Conservation (phyloP, 2,113 vertebrate genomes). For the Petrocephalus microphthalmus region DNA sequence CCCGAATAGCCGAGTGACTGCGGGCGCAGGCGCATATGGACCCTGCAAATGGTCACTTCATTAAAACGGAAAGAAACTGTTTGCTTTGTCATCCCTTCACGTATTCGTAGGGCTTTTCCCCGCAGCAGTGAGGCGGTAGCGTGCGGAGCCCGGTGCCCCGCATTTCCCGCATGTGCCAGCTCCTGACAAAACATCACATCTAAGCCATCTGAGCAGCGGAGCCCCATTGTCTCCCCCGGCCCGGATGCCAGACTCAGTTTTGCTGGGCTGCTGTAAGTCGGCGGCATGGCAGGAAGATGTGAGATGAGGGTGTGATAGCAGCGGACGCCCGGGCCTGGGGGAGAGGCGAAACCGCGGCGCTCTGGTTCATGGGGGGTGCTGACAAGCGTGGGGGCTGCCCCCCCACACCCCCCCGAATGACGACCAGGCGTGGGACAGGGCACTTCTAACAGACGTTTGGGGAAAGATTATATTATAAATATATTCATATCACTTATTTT, state of each 20-base stretch:
- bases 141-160: neutral
- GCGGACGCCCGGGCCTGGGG: slow-evolving; percentile 1
- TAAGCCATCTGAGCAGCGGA: neutral
- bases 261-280: slow-evolving; percentile 24
- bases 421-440: neutral
- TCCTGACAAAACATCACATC: slow-evolving; percentile 15
- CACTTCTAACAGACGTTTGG: neutral
- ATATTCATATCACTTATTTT: neutral
- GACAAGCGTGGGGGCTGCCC: neutral
- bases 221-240: neutral
- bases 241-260: slow-evolving; percentile 15
- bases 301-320: slow-evolving; percentile 21
- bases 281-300: slow-evolving; percentile 27
- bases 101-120: neutral
- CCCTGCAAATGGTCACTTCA: neutral
- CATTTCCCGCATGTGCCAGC: neutral
- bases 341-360: neutral
- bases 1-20: neutral
- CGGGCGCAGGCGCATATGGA: neutral
- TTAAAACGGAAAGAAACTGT: neutral
- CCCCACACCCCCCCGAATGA: neutral
- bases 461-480: neutral
- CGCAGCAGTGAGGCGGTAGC: neutral
- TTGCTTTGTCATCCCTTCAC: neutral
- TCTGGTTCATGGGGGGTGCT: neutral